These are phyloP conservation scores for Danio aesculapii DNA, from an alignment of 2,797 vertebrate genomes.

Conservation along the genomic window DNA sequence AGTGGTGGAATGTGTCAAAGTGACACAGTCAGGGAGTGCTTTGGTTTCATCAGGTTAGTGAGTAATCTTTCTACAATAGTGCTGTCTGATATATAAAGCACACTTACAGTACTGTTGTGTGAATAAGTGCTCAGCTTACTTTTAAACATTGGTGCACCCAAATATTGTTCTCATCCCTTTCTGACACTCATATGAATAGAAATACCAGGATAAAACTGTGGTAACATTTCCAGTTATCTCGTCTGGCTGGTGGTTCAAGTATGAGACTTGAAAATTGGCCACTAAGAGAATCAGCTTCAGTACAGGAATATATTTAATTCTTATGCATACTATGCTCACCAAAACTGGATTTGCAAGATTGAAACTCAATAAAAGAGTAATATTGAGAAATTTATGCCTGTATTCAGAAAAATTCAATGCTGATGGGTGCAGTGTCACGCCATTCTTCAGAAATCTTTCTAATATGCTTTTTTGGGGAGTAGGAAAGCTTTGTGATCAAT, in stretches of 20 bases:
- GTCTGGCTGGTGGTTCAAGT: neutral
- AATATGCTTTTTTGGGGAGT: no score
- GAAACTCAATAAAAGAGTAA: neutral
- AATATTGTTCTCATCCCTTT: neutral
- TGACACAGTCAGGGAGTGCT: constrained; percentile 59
- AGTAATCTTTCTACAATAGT: constrained; percentile 69
- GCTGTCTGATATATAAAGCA: constrained; percentile 48
- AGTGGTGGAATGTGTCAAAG: constrained; percentile 60
- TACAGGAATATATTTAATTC: neutral
- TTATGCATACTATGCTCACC: neutral
- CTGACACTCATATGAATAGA: neutral
- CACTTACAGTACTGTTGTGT: constrained; percentile 47
- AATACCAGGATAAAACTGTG: neutral
- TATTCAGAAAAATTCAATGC: no score
- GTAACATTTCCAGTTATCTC: neutral
- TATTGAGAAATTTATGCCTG: neutral
- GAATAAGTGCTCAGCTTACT: constrained; percentile 54
- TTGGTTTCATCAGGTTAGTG: constrained; percentile 54
- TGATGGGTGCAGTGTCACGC: no score
- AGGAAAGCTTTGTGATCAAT: no score
- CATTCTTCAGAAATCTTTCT: no score
- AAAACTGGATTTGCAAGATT: neutral
- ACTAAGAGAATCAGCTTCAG: neutral
- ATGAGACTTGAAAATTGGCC: neutral
- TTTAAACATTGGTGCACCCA: neutral